Percentiles rank a stretch among this genome's conserved stretches.
These are phyloP conservation scores for Prietella phreatophila DNA, from an alignment of 2,113 vertebrate species.

Conservation along the genomic window DNA sequence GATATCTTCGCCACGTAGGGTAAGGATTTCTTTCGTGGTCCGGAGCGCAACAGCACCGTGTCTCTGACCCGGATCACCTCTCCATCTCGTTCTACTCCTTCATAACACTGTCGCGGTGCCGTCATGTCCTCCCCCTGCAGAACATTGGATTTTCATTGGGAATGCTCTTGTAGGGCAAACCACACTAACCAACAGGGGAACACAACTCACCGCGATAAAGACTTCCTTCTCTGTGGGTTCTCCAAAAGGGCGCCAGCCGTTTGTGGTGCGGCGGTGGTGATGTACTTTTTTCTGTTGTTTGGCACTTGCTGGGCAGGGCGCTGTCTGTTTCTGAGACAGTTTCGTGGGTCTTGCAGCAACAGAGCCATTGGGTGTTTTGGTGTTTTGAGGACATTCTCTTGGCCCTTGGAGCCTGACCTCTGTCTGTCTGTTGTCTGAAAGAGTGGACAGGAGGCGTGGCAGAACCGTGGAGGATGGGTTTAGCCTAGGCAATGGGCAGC, in stretches of 20 bases:
- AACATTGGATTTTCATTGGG: background rate
- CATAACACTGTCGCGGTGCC: slow-evolving; percentile 90
- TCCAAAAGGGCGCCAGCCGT: slow-evolving; percentile 90
- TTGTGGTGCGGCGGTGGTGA: slow-evolving; percentile 84
- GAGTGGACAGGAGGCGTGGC: slow-evolving; percentile 82
- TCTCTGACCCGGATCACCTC: slow-evolving; percentile 91
- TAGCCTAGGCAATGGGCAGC: slow-evolving; percentile 85
- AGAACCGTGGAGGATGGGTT: slow-evolving; percentile 85
- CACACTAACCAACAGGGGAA: background rate
- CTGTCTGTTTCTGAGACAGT: slow-evolving; percentile 74
- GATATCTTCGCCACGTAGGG: slow-evolving; percentile 98
- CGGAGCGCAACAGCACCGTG: slow-evolving; percentile 92
- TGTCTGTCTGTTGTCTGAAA: slow-evolving; percentile 75
- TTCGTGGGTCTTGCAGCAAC: slow-evolving; percentile 76
- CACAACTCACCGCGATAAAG: slow-evolving; percentile 85
- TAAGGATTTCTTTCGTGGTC: slow-evolving; percentile 93
- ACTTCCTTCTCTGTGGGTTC: slow-evolving; percentile 86
- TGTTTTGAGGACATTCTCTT: slow-evolving; percentile 82
- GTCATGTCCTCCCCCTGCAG: slow-evolving; percentile 89
- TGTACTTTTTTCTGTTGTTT: slow-evolving; percentile 79
- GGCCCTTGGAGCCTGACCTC: slow-evolving; percentile 72
- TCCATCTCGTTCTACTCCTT: slow-evolving; percentile 92
- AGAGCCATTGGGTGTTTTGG: slow-evolving; percentile 82
- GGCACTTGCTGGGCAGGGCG: slow-evolving; percentile 63
- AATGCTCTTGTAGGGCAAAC: background rate